phyloP scores from a whole-genome alignment of 1,140 invertebrate species.

The Anthonomus grandis region DNA sequence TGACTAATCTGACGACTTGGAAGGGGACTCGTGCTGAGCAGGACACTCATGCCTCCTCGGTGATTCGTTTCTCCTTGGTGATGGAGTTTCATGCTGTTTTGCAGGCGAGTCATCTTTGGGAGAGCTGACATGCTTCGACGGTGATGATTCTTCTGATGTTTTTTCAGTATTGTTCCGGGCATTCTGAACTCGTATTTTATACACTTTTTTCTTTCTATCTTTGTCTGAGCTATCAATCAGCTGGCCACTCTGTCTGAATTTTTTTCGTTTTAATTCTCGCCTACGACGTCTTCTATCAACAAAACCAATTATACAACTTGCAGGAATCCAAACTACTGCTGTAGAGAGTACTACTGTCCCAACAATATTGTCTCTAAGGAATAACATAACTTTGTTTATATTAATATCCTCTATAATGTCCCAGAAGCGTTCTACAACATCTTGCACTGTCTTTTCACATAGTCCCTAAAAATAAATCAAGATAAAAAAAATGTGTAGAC shows the following conservation, averaged over 20 bases:
- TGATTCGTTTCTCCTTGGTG: too few relatives aligned
- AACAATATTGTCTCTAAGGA: constrained; percentile 84
- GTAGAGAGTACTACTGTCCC: constrained; percentile 86
- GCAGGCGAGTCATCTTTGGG: too few relatives aligned
- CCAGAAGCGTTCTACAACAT: constrained; percentile 93
- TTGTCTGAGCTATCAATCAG: constrained; percentile 61
- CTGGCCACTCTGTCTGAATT: constrained; percentile 50
- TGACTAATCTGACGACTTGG: constrained; percentile 12
- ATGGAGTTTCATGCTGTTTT: too few relatives aligned
- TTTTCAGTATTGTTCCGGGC: background rate
- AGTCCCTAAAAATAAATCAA: constrained; percentile 74
- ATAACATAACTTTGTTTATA: constrained; percentile 85
- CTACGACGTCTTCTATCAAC: constrained; percentile 60
- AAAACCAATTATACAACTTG: constrained; percentile 78
- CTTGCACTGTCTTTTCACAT: constrained; percentile 91
- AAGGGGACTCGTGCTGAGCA: constrained; percentile 7
- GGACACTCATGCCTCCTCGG: background rate
- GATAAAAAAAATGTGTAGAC: background rate
- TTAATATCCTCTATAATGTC: constrained; percentile 96
- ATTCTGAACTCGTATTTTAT: constrained; percentile 53
- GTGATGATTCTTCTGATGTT: background rate
- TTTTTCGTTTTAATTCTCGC: constrained; percentile 40
- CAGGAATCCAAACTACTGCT: constrained; percentile 88
- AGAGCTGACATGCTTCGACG: too few relatives aligned
- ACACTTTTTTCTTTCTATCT: constrained; percentile 54